Conservation (phyloP, 2,888 invertebrate species). For the Acrobasis repandana region DNA sequence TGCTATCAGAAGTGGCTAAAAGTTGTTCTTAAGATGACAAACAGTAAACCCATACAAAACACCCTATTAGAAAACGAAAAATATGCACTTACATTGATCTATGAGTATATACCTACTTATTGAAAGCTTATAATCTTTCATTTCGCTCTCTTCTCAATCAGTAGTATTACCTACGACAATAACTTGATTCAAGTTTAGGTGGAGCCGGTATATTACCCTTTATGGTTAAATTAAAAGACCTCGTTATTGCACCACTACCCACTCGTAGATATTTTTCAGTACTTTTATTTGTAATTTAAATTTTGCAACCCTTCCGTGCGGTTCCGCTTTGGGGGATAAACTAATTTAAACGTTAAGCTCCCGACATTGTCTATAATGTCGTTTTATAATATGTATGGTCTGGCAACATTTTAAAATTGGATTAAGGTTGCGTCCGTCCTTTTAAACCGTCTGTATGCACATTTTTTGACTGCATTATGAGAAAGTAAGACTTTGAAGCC, state of each 20-base stretch:
- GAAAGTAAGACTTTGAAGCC: conserved; percentile 13
- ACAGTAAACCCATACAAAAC: too few species aligned
- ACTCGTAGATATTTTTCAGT: conserved; percentile 81
- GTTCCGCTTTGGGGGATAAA: conserved; percentile 78
- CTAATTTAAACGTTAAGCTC: conserved; percentile 82
- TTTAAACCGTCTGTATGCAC: conserved; percentile 36
- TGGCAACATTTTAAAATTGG: conserved; percentile 74
- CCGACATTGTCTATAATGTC: conserved; percentile 60
- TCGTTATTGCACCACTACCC: conserved; percentile 80
- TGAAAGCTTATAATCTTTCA: too few species aligned
- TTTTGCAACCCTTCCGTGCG: conserved; percentile 77
- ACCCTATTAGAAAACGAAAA: too few species aligned
- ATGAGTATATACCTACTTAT: too few species aligned
- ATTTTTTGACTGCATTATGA: conserved; percentile 29
- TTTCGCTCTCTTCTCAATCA: neutral
- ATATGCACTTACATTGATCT: too few species aligned
- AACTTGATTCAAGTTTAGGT: conserved; percentile 67
- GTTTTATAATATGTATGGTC: conserved; percentile 75
- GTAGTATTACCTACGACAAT: conserved; percentile 33
- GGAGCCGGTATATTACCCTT: conserved; percentile 78
- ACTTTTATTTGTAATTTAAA: conserved; percentile 84
- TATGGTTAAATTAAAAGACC: conserved; percentile 80
- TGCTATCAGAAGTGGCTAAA: too few species aligned
- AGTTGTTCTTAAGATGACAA: too few species aligned
- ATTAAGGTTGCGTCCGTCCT: conserved; percentile 58